These are phyloP conservation scores for Drosophila sturtevanti DNA, from an alignment of 1,140 invertebrate species.

Conservation along the genomic window DNA sequence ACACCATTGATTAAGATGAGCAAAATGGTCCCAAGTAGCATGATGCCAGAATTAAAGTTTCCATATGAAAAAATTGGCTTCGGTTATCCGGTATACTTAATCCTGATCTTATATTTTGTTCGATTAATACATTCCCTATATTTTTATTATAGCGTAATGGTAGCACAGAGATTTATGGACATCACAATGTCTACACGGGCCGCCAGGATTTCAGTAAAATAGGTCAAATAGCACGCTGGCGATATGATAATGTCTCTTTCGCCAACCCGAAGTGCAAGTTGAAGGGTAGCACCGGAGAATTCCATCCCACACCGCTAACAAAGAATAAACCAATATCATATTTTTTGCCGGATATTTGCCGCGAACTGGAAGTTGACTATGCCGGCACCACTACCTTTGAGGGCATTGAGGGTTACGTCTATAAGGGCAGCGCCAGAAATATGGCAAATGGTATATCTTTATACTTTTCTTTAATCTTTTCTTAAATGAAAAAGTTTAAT, in stretches of 20 bases:
- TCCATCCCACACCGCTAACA: constrained; percentile 86
- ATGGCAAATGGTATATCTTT: constrained; percentile 86
- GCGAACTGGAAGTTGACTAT: constrained; percentile 85
- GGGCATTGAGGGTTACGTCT: constrained; percentile 85
- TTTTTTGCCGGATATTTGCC: constrained; percentile 88
- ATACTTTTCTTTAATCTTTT: neutral
- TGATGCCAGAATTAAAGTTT: constrained; percentile 82
- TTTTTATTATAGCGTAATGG: constrained; percentile 87
- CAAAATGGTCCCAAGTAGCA: constrained; percentile 83
- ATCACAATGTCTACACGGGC: constrained; percentile 90
- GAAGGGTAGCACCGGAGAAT: constrained; percentile 89
- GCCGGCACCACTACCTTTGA: constrained; percentile 83
- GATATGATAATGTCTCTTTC: constrained; percentile 85
- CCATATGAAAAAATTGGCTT: constrained; percentile 89
- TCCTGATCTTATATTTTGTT: constrained; percentile 59
- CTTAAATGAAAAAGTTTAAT: neutral
- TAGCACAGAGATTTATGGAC: constrained; percentile 87
- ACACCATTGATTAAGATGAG: constrained; percentile 87
- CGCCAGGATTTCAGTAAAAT: constrained; percentile 84
- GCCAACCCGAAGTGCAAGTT: constrained; percentile 85
- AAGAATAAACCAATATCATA: constrained; percentile 85
- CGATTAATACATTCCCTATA: neutral
- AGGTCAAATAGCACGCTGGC: constrained; percentile 88
- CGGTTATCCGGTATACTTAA: constrained; percentile 88
- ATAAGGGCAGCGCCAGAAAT: constrained; percentile 83